A percentile compares a stretch with the other conserved stretches of the same genome.
phyloP scores from a whole-genome alignment of 1,140 invertebrate genomes.

The Zaprionus ghesquierei region DNA sequence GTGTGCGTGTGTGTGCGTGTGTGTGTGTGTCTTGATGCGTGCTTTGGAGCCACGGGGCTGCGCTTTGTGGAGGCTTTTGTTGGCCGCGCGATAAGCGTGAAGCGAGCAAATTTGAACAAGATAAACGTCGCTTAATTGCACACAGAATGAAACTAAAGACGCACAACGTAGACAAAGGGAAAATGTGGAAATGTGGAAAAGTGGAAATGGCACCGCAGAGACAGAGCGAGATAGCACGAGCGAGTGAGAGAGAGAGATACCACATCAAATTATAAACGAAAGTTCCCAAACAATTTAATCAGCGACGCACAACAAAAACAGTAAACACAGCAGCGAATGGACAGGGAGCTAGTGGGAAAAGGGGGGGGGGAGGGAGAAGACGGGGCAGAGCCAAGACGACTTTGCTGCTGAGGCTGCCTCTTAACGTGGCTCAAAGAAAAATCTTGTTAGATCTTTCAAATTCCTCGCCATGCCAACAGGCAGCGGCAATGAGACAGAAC shows the following conservation, averaged over 20 bases:
- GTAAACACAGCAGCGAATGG: background rate
- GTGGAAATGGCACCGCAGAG: slow-evolving; percentile 20
- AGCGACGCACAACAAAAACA: slow-evolving; percentile 60
- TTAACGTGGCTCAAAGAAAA: slow-evolving; percentile 46
- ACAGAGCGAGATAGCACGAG: background rate
- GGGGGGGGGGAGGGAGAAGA: background rate
- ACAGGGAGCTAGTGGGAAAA: background rate
- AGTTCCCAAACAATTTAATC: slow-evolving; percentile 74
- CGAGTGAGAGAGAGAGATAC: slow-evolving; percentile 14
- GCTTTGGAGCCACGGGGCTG: background rate
- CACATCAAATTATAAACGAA: slow-evolving; percentile 72
- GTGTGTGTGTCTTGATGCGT: background rate
- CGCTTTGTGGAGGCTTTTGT: slow-evolving; percentile 45
- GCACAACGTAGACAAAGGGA: slow-evolving; percentile 15
- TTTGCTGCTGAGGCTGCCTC: slow-evolving; percentile 28
- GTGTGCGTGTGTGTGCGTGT: background rate
- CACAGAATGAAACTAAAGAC: slow-evolving; percentile 39
- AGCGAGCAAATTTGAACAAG: slow-evolving; percentile 67
- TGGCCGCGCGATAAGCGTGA: slow-evolving; percentile 52
- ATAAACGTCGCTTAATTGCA: slow-evolving; percentile 71
- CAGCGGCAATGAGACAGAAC: slow-evolving; percentile 50
- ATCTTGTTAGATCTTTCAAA: slow-evolving; percentile 67
- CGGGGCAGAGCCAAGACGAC: background rate
- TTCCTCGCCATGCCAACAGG: slow-evolving; percentile 46
- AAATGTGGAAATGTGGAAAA: slow-evolving; percentile 9